Evolutionary conservation across 2,113 vertebrate species (phyloP), one percentile per base, ranked within the genome.

Genomic region (Syrmaticus mikado): DNA sequence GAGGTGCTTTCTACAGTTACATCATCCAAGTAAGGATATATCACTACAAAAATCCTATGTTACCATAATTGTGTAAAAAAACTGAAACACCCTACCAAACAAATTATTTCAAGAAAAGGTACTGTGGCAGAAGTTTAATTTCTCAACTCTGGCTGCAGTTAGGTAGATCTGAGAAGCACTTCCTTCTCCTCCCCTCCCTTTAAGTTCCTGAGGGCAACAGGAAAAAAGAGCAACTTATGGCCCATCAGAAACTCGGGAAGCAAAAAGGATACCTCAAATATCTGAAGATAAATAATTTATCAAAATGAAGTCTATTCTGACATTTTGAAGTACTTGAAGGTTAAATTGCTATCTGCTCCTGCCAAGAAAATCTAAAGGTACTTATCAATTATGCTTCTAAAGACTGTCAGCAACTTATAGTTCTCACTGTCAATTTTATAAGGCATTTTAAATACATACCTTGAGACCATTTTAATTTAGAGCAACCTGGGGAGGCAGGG

Each of bases 401-500:
- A 88, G 43, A 43, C 40, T 43, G 34, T 19, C 50, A 80, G 45
- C 18, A 71, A 70, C n/a, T 87, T 58, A 45, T 6, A 91, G 13
- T n/a, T 74, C 45, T 52, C 28, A 17, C 8, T 48, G 30, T 28
- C 71, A 76, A 41, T 34, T 45, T 13, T 8, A 32, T 19, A 36
- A 1, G 2, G 25, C 22, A 52, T 79, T 89, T 84, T 41, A 73
- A 62, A 90, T 0, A 55, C 57, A 0, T n/a, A 34, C 6, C 12
- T 45, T 2, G 55, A 64, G 57, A 34, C 9, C 34, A 34, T 80
- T 90, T 13, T 70, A 81, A 45, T 30, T 36, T 28, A 8, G 74
- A 57, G 22, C 32, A 25, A 75, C 4, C 41, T 5, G 32, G 53
- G 30, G 7, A 1, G 6, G 1, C 3, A 0, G 5, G 15, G 1